Base-by-base conservation (phyloP, 2,888 invertebrate genomes). In the Stenichneumon culpator region DNA sequence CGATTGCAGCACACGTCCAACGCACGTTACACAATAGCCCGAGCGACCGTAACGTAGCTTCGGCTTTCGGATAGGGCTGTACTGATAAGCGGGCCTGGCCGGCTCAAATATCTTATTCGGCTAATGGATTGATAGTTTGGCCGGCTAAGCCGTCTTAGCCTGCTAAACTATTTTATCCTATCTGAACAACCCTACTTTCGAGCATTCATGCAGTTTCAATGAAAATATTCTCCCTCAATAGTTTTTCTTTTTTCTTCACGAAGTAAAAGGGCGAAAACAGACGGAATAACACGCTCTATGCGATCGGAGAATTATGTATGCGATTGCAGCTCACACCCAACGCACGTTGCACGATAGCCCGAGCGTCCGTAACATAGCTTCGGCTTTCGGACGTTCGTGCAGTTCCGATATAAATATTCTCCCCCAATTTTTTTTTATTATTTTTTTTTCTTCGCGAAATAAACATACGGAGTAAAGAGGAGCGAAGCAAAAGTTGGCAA, bases 241-340 rank as follows among this genome's bases (percentile, higher is more conserved):
- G n/a, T n/a, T n/a, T n/a, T n/a, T n/a, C n/a, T n/a, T n/a, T n/a
- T n/a, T n/a, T n/a, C n/a, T n/a, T n/a, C n/a, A n/a, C n/a, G n/a
- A n/a, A n/a, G n/a, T n/a, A n/a, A n/a, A n/a, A n/a, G n/a, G n/a
- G n/a, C n/a, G n/a, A n/a, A n/a, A n/a, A n/a, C n/a, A n/a, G n/a
- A n/a, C n/a, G n/a, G n/a, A n/a, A n/a, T n/a, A n/a, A n/a, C 50
- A 19, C 47, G 47, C 16, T 22, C 47, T 68, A 28, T 79, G 19
- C 32, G 63, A 25, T 16, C 28, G 28, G 50, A 19, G 39, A 63
- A 79, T 79, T 60, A 70, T 60, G n/a, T 50, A 79, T 79, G 70
- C 70, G 52, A 79, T 57, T 50, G 47, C 50, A 50, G 63, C 36
- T 32, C 50, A 69, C n/a, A 69, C 32, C 16, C 25, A 1, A 52